Base-by-base conservation (phyloP, 2,797 vertebrate species). In the Micropoecilia bifurca region DNA sequence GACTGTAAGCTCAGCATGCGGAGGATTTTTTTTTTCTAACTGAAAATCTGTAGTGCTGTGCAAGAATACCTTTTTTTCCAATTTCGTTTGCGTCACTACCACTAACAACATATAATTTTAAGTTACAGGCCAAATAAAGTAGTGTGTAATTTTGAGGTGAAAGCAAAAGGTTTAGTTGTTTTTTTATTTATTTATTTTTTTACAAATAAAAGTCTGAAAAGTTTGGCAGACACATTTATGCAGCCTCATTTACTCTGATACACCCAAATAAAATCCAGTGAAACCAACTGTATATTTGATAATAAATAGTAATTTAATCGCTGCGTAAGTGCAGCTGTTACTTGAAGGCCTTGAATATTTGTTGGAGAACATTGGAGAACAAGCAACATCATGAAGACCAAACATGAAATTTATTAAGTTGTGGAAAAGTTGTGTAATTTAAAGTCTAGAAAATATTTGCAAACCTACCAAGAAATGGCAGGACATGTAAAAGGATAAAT, bases 1-100 rank as follows among this genome's bases (percentile, higher is more conserved):
- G 97, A 99, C 86, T 99, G 98, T 99, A 96, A 88, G 98, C 61
- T 45, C 47, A 80, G 45, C 57, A 63, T 61, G 41, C 30, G 7
- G 9, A 47, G 14, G 18, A 46, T 72, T 50, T 41, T 22, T 50
- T 50, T 4, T 30, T 48, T 22, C 30, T 36, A 7, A 30, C 47
- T 8, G 46, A 71, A 30, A 28, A 30, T 46, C 28, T 46, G 36
- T 25, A 18, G 4, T 47, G 6, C 12, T 16, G 28, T 61, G 59
- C 28, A 61, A 61, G 28, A 71, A 28, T 47, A 71, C 6, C 2
- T 71, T 22, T 33, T 39, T 30, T 50, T 73, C 22, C 22, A 6
- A 41, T 69, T 69, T n/a, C n/a, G 45, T 4, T 69, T 45, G 12
- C 22, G 12, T 43, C 22, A 69, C 39, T 43, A n/a, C 41, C 41